Base-by-base conservation (phyloP, 2,888 invertebrate genomes). In the Notodonta dromedarius region DNA sequence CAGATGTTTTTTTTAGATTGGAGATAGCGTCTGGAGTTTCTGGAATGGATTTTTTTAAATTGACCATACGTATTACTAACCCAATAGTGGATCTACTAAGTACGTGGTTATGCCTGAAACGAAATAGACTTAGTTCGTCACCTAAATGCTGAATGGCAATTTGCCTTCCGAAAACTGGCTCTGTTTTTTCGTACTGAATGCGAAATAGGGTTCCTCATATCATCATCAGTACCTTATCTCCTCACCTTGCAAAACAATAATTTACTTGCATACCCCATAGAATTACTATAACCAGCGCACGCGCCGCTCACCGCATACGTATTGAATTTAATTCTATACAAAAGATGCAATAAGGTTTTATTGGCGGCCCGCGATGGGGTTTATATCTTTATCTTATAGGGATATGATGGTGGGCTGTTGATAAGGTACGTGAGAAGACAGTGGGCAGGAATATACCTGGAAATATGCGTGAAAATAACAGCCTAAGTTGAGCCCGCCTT, bases 331-430 rank as follows among this genome's bases (percentile, higher is more conserved):
- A 90, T 89, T 89, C 82, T 80, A 86, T 85, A 86, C 84, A 86
- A 87, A 87, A 83, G 77, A 85, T 79, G 81, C 85, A 88, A 87
- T 89, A 87, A 85, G 80, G 74, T 80, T 89, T 90, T 88, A 88
- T 82, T 55, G 69, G 83, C 74, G 64, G 64, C 59, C 69, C 61
- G 53, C 61, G 56, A 61, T 46, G 69, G 76, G 70, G 70, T 82
- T 85, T 88, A 88, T 82, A 75, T 79, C 87, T 89, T 79, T 77
- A 89, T 87, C 69, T 32, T 72, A 60, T 60, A 61, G 59, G 66
- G 40, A 62, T 77, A 65, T 70, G 69, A 68, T 74, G 65, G 65
- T 46, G 59, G 67, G 65, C 62, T 69, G 69, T 73, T 67, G 65
- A 60, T 64, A 52, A 69, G 72, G 71, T 68, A 67, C 46, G 46